phyloP scores from a whole-genome alignment of 2,888 invertebrate genomes.

The Tanypteryx hageni region DNA sequence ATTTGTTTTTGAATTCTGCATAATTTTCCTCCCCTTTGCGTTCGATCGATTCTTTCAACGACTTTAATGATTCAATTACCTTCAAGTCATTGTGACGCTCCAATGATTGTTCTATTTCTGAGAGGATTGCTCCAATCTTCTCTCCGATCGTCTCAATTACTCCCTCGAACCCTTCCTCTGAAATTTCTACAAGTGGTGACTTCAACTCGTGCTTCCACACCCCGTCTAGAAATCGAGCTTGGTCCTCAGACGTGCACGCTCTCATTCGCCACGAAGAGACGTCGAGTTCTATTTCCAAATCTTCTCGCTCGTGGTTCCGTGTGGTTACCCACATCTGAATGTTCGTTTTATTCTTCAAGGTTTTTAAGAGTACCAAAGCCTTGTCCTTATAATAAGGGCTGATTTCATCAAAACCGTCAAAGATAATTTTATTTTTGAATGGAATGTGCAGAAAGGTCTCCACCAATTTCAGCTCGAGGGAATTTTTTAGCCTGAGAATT shows the following conservation, averaged over 20 bases:
- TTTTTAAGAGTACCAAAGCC: background rate
- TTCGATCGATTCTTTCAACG: too few relatives aligned
- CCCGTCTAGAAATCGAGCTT: background rate
- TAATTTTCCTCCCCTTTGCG: background rate
- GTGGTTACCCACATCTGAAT: background rate
- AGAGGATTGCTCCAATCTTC: background rate
- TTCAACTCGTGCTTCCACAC: background rate
- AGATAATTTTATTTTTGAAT: background rate
- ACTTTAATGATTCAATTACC: background rate
- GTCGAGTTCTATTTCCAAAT: background rate
- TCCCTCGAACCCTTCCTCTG: background rate
- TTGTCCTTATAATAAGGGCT: background rate
- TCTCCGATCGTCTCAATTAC: background rate
- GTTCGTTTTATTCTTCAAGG: background rate
- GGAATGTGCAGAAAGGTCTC: too few relatives aligned
- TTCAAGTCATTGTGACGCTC: background rate
- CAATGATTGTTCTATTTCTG: background rate
- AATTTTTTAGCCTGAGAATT: background rate
- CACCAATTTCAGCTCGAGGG: too few relatives aligned
- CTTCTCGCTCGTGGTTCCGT: background rate
- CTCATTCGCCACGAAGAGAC: background rate
- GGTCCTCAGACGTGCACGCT: background rate
- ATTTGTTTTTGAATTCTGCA: background rate
- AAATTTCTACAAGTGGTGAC: background rate
- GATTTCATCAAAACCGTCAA: background rate